Base-by-base conservation (phyloP, 2,797 vertebrate species). In the Phyllotis vaccarum region DNA sequence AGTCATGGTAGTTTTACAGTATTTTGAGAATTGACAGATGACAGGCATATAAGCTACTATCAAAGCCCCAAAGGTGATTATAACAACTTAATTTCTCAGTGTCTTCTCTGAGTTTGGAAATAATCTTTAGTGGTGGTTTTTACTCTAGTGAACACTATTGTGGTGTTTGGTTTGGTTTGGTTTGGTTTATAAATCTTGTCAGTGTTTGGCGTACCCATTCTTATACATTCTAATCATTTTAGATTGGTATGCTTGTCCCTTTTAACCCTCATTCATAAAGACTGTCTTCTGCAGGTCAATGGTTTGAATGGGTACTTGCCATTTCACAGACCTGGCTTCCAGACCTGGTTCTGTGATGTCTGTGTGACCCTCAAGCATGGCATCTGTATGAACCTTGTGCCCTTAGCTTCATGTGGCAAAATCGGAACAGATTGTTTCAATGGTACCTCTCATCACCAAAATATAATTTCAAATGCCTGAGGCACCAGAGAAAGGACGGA, bases 11-110 rank as follows among this genome's bases (percentile, higher is more conserved):
- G 5, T 34, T 92, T 95, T 52, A 87, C 27, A 70, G 31, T 66
- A 89, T 66, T 93, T 72, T 93, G 78, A 91, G 74, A 91, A 74
- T 56, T 64, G 37, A 78, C n/a, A 49, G 72, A 86, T 68, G 62
- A 92, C 90, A 95, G 54, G 3, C 66, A 21, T 88, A 7, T 75
- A 56, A 64, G 54, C 54, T 89, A 37, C 43, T 49, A 37, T 93
- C 75, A 75, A 90, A 76, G 70, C 17, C 76, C 46, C 52, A 68
- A 66, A 81, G 46, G 64, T 49, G 91, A 72, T 91, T 89, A 76
- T 3, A 83, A 34, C 86, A 49, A 74, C 34, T 85, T 78, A 87
- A 75, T 34, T 75, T 87, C 58, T 70, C 86, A 89, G 80, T 70
- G 81, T 91, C 90, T 64, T 29, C 19, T 62, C 62, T 79, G 70